phyloP scores from a whole-genome alignment of 1,140 invertebrate species.

The Apis florea region DNA sequence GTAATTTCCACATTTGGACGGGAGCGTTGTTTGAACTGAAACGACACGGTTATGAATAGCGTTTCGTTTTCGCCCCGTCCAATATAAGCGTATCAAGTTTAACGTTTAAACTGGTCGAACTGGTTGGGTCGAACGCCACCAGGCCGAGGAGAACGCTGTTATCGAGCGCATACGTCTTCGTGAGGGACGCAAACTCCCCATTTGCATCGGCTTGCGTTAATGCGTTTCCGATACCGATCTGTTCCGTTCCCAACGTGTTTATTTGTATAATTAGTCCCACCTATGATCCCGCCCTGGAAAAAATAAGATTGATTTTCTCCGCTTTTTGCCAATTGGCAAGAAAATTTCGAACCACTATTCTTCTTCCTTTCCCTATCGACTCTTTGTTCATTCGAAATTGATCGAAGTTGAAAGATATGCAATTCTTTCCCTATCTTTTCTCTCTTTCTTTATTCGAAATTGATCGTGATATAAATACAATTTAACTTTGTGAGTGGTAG shows the following conservation, averaged over 20 bases:
- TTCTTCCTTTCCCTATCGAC: too few relatives aligned
- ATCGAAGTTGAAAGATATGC: too few relatives aligned
- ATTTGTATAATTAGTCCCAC: conserved; percentile 25
- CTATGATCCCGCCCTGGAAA: background rate
- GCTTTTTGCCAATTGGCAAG: too few relatives aligned
- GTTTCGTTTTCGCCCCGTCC: background rate
- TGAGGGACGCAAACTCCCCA: conserved; percentile 30
- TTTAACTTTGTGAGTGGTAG: too few relatives aligned
- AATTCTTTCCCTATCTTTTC: too few relatives aligned
- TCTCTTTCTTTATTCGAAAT: too few relatives aligned
- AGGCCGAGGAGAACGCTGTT: conserved; percentile 16
- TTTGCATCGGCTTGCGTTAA: conserved; percentile 39
- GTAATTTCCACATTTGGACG: background rate
- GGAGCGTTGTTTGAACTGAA: background rate
- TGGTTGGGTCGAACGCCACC: background rate
- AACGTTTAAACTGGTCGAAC: background rate
- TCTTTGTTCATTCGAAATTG: too few relatives aligned
- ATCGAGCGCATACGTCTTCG: conserved; percentile 40
- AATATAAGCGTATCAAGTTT: background rate
- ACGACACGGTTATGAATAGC: background rate
- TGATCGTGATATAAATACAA: too few relatives aligned
- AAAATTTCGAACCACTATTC: too few relatives aligned
- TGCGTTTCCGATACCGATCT: conserved; percentile 46
- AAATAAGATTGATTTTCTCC: background rate
- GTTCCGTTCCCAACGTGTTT: conserved; percentile 9